Base-by-base conservation (phyloP, 2,797 vertebrate species). In the Xenentodon cancila region DNA sequence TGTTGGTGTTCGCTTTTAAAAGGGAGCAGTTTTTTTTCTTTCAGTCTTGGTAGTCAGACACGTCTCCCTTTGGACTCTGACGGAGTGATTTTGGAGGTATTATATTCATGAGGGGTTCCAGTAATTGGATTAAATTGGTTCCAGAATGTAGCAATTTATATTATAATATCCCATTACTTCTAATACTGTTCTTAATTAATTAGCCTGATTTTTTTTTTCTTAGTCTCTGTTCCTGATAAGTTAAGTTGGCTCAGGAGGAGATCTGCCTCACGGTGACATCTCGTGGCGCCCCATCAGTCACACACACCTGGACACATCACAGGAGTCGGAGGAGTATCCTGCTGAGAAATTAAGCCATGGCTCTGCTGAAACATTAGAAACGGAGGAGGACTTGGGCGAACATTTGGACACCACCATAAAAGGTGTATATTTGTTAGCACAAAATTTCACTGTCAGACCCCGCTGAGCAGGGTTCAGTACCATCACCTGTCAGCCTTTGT, bases 41-140 rank as follows among this genome's bases (percentile, higher is more conserved):
- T 82, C 82, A 75, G 79, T 89, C 84, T 82, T 83, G 85, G 88
- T 87, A 89, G 91, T 93, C 89, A 92, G 89, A 90, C 90, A 91
- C 88, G 81, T 93, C 91, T 93, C 93, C 93, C 93, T 87, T 92
- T 89, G 92, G 93, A 94, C 91, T 91, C 91, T 89, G 90, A 91
- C 86, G 83, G 90, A 93, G 93, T 94, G 93, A 93, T 94, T 94
- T 93, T 94, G 92, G 91, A 94, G 93, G 92, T 93, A 93, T 93
- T 93, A 93, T 93, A 94, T 93, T 94, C 93, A 94, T 92, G 89
- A 93, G 92, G 92, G 94, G 92, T 93, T 94, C 90, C 90, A 93
- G 92, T 94, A 94, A 94, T 94, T 94, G 92, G 94, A 94, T 94
- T 94, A 94, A 94, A 94, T 94, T 94, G 94, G 93, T 94, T 94